Evolutionary conservation across 2,888 invertebrate species (phyloP), one percentile per base, ranked within the genome.

Genomic region (Eupelmus urozonus): DNA sequence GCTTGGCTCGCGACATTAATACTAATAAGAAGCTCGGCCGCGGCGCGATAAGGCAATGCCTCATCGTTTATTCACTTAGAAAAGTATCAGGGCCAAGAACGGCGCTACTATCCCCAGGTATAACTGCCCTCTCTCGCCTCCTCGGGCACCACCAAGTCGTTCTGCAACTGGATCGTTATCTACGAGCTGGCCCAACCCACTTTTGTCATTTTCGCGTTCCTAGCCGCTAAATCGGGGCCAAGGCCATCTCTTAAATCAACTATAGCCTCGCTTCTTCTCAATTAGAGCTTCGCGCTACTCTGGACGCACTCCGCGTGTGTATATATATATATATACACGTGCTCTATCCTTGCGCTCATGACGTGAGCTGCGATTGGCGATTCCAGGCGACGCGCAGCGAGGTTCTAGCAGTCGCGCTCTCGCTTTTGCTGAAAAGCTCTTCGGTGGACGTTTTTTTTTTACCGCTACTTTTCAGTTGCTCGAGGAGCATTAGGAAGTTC

Each of bases 211-310:
- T 25, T 13, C 9, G 9, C 7, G 1, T 23, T 9, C 2, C 11
- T n/a, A 16, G 3, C 5, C 1, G 9, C 16, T 7, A n/a, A 59
- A 60, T 25, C 9, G n/a, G n/a, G 74, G 74, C 34, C 74, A 74
- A 74, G 74, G 66, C 49, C 34, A n/a, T 5, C 20, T 40, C 62
- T 62, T 34, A 49, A 60, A 62, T 62, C 62, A 62, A 53, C 51
- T 53, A 45, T 45, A 51, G 18, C 62, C 51, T 62, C 53, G 51
- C 20, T 53, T 72, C 34, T 29, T 51, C 62, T 72, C 60, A 62
- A 72, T 72, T 72, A 62, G 51, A 72, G 4, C n/a, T 13, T 29
- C 59, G 3, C 34, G 3, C 9, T 34, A 42, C 25, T 55, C 59
- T 45, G 60, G 34, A 18, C 23, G 11, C 57, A n/a, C 57, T 65